A percentile compares a stretch with the other conserved stretches of the same genome.
These are phyloP conservation scores for Oplegnathus fasciatus DNA, from an alignment of 2,113 vertebrate genomes.

Conservation along the genomic window DNA sequence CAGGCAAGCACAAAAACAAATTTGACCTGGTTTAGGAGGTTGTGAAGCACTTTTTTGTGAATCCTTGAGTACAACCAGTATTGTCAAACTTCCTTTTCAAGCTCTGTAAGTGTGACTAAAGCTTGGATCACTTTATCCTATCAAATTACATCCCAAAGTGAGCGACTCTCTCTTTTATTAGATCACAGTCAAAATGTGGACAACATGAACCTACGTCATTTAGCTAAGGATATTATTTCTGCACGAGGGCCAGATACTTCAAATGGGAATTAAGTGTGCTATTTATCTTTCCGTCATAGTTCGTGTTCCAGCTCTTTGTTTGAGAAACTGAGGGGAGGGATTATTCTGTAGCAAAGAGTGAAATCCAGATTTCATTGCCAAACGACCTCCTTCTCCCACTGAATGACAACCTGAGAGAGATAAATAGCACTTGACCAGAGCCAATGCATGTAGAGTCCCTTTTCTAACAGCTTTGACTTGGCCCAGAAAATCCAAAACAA, in stretches of 20 bases:
- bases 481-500: neutral
- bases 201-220: neutral
- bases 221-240: neutral
- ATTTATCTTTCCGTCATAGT: neutral
- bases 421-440: neutral
- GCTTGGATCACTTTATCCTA: neutral
- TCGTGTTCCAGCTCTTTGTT: neutral
- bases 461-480: neutral
- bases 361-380: neutral
- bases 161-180: neutral
- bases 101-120: neutral
- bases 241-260: neutral
- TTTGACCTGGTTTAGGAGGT: neutral
- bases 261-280: neutral
- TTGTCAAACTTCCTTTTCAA: neutral
- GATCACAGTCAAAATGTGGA: neutral
- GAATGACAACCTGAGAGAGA: neutral
- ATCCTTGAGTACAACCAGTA: neutral
- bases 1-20: neutral
- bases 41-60: neutral
- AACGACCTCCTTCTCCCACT: neutral
- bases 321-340: neutral
- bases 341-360: neutral
- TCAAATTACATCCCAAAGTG: neutral
- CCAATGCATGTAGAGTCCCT: neutral